Conservation (phyloP, 2,888 invertebrate species). For the Aricia artaxerxes region DNA sequence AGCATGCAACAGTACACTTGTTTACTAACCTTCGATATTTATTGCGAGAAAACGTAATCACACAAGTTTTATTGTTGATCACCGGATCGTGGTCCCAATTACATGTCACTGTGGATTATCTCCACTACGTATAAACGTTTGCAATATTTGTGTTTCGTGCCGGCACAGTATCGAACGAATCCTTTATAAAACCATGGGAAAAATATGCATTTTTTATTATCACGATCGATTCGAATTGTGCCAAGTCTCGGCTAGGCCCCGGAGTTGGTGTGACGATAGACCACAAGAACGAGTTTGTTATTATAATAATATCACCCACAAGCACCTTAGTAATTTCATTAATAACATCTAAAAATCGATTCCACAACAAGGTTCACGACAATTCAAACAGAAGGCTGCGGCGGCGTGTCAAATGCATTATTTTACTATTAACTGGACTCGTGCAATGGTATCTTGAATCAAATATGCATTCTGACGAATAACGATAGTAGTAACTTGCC, state of each 20-base stretch:
- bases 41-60: constrained; percentile 31
- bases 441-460: constrained; percentile 44
- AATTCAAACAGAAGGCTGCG: constrained; percentile 73
- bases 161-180: constrained; percentile 58
- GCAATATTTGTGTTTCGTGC: constrained; percentile 48
- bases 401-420: constrained; percentile 72
- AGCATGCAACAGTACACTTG: constrained; percentile 45
- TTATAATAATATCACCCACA: constrained; percentile 66
- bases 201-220: constrained; percentile 79
- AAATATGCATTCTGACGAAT: constrained; percentile 46
- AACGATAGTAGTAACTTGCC: constrained; percentile 46
- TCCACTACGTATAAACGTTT: constrained; percentile 43
- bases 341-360: constrained; percentile 80
- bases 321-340: constrained; percentile 77
- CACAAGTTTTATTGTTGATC: constrained; percentile 48
- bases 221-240: constrained; percentile 68
- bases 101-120: constrained; percentile 50
- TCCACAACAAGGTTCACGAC: constrained; percentile 72
- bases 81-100: constrained; percentile 50
- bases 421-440: constrained; percentile 60
- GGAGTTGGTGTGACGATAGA: constrained; percentile 51
- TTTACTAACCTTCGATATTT: constrained; percentile 65
- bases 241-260: constrained; percentile 46
- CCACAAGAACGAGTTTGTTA: constrained; percentile 54
- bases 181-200: constrained; percentile 69